These are phyloP conservation scores for Drosophila sp. DNA, from an alignment of 1,140 invertebrate species.

Conservation along the genomic window DNA sequence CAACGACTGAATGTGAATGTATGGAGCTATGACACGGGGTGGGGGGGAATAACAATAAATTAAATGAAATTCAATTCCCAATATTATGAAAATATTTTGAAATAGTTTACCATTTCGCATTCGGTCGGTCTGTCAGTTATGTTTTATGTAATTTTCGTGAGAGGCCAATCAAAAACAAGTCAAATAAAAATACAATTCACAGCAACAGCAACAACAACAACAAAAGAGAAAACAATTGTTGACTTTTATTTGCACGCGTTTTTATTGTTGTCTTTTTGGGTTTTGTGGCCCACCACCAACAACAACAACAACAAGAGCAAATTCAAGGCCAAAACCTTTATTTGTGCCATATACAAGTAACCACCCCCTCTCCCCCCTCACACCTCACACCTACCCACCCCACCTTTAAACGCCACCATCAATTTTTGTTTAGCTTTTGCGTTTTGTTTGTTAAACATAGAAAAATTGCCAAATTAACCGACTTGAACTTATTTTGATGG, in stretches of 20 bases:
- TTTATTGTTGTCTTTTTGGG: background rate
- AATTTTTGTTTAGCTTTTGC: slow-evolving; percentile 7
- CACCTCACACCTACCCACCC: no score
- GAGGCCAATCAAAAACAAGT: slow-evolving; percentile 12
- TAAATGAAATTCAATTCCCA: slow-evolving; percentile 10
- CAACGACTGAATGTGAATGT: background rate
- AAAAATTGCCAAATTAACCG: slow-evolving; percentile 6
- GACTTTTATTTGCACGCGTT: slow-evolving; percentile 11
- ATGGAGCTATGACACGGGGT: no score
- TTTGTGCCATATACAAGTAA: background rate
- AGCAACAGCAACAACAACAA: background rate
- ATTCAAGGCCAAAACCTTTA: slow-evolving; percentile 11
- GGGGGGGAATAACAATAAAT: background rate
- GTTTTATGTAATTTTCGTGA: slow-evolving; percentile 14
- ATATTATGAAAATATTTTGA: slow-evolving; percentile 13
- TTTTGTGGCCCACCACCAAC: background rate
- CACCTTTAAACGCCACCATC: background rate
- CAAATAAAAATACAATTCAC: slow-evolving; percentile 8
- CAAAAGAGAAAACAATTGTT: slow-evolving; percentile 10
- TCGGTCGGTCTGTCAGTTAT: slow-evolving; percentile 2
- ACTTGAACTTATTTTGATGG: background rate
- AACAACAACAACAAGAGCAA: background rate
- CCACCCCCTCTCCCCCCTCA: no score
- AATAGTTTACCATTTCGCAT: slow-evolving; percentile 5
- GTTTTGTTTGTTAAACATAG: slow-evolving; percentile 13